Percentiles rank a stretch among this genome's conserved stretches.
Conservation (phyloP, 2,113 vertebrate genomes). For the Macquaria australasica region DNA sequence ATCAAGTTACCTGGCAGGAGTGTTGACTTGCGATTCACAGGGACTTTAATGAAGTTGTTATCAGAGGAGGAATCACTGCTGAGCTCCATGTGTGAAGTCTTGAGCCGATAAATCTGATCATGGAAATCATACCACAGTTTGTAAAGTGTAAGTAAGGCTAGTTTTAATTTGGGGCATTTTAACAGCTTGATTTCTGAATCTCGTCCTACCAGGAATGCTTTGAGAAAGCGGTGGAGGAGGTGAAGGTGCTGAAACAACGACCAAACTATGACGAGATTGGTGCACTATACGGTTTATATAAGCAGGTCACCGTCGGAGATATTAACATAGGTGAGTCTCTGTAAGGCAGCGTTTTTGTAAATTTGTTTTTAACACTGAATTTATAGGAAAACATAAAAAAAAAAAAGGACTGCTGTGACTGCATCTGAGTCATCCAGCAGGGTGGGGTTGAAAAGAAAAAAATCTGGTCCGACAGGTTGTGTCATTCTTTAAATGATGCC, state of each 20-base stretch:
- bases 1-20: neutral
- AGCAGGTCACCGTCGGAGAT: conserved; percentile 91
- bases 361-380: neutral
- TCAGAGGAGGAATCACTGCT: neutral
- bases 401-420: neutral
- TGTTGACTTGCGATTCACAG: neutral
- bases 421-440: neutral
- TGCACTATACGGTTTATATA: conserved; percentile 88
- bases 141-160: neutral
- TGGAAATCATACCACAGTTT: too few relatives aligned
- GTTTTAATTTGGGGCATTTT: neutral
- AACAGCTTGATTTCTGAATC: neutral
- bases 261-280: conserved; percentile 86
- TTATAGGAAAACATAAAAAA: neutral
- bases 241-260: conserved; percentile 85
- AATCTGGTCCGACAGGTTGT: conserved; percentile 49
- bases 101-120: neutral
- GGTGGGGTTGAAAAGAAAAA: conserved; percentile 11
- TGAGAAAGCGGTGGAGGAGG: conserved; percentile 90
- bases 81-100: neutral
- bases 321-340: conserved; percentile 86
- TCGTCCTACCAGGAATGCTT: conserved; percentile 85
- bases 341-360: neutral
- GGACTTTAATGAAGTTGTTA: neutral
- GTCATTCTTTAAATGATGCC: neutral